Base-by-base conservation (phyloP, 2,797 vertebrate species). In the Rhadinocentrus ornatus region DNA sequence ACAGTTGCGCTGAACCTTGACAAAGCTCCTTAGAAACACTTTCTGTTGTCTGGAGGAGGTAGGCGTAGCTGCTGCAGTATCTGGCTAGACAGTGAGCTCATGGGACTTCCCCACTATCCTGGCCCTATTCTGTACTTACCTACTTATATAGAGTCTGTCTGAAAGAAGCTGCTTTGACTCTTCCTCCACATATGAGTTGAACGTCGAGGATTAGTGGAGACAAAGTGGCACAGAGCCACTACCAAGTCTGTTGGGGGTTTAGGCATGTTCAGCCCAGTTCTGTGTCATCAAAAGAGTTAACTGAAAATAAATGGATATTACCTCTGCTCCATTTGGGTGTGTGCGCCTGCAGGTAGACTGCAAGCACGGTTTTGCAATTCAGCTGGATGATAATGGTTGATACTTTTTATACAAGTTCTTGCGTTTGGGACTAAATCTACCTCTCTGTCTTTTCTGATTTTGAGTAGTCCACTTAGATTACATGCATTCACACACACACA, bases 31-130 rank as follows among this genome's bases (percentile, higher is more conserved):
- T 18, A 6, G 76, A 81, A 75, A 82, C 78, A 62, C 76, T 86
- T 78, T 83, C 77, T 69, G 11, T 59, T 62, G 64, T 72, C 35
- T 71, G 73, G 81, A 73, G 73, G 79, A 85, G 84, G 83, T 67
- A 76, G 83, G 86, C 66, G 80, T 87, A 78, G 83, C 81, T 74
- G 72, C 82, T 22, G 68, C 69, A 2, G 60, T 55, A 82, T 82
- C 83, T 74, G 88, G 83, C 88, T 71, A 91, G 90, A 93, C 91
- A 35, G 71, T 92, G 90, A 93, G 85, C 88, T 93, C 91, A 92
- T 92, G 91, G 90, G 91, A 93, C 82, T 89, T 89, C 86, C 92
- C 90, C 87, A 31, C 62, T 26, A 24, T 69, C 81, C 75, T 31
- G 64, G 79, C 81, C 79, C 79, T 80, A 48, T 86, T 75, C 88